Base-by-base conservation (phyloP, 2,888 invertebrate genomes). In the Rosalia funebris region DNA sequence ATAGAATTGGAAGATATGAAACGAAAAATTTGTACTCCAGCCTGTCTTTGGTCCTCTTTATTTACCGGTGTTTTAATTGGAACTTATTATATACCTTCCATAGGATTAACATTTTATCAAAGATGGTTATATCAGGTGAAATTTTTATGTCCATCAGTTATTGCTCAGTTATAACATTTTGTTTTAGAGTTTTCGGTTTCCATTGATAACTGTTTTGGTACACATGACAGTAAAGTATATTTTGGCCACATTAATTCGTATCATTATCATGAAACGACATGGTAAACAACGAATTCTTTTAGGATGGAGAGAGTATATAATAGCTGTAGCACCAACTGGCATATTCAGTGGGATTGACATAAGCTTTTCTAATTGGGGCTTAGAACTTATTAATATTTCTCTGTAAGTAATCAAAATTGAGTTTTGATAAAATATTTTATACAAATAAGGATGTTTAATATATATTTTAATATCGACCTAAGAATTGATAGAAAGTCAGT, bases 341-440 rank as follows among this genome's bases (percentile, higher is more conserved):
- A 83, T 98, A 37, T 94, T 96, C 54, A 96, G 97, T 78, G 96
- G 96, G 1, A 87, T 99, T 54, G 99, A 99, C 78, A 96, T 99
- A 71, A 96, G 96, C 1, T 91, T 99, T 78, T 98, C 98, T 1
- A 98, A 98, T 81, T 99, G 98, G 98, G 97, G 96, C 10, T 86
- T 99, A 60, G 95, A 95, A 76, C 87, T 96, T 71, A 95, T 98
- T 47, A 95, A 95, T 11, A 91, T 99, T 67, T 96, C 96, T 1
- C 84, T 98, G 84, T 95, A 83, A 84, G 87, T 85, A 53, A 19
- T 63, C n/a, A n/a, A n/a, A n/a, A n/a, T n/a, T n/a, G n/a, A n/a
- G n/a, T n/a, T n/a, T n/a, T n/a, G n/a, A n/a, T n/a, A n/a, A n/a
- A n/a, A n/a, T n/a, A n/a, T n/a, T n/a, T n/a, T n/a, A n/a, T n/a